phyloP scores from a whole-genome alignment of 2,113 vertebrate genomes.

The Eleginops maclovinus region DNA sequence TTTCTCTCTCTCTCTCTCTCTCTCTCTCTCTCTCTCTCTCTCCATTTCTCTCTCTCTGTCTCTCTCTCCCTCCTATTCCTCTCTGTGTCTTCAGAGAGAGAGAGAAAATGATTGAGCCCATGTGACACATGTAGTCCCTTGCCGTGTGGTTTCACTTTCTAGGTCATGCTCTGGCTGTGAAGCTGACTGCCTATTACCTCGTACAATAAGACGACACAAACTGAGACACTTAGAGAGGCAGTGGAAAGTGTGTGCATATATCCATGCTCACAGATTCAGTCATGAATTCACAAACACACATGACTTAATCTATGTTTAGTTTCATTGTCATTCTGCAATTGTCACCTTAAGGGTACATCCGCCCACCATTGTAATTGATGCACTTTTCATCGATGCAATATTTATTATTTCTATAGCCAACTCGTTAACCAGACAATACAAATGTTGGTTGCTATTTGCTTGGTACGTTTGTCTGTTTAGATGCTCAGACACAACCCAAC shows the following conservation, averaged over 20 bases:
- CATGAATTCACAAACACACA: constrained; percentile 28
- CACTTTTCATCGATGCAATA: constrained; percentile 53
- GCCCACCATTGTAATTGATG: constrained; percentile 46
- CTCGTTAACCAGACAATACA: constrained; percentile 27
- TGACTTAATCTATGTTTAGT: constrained; percentile 41
- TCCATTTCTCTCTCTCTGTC: constrained; percentile 40
- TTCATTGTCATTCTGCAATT: constrained; percentile 53
- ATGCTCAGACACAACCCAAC: constrained; percentile 45
- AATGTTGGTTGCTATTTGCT: constrained; percentile 50
- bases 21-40: constrained; percentile 10
- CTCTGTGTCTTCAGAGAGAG: constrained; percentile 61
- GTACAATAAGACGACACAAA: constrained; percentile 71
- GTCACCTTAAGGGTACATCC: constrained; percentile 54
- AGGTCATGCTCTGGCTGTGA: constrained; percentile 84
- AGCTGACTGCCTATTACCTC: constrained; percentile 77
- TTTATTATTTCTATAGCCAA: constrained; percentile 57
- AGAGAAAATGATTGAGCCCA: constrained; percentile 81
- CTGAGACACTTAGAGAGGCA: constrained; percentile 23
- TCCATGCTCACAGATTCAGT: neutral
- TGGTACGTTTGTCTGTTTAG: constrained; percentile 43
- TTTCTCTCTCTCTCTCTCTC: constrained; percentile 27
- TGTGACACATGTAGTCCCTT: constrained; percentile 81
- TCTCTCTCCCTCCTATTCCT: constrained; percentile 32
- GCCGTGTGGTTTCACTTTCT: constrained; percentile 83
- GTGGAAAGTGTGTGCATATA: constrained; percentile 21